A percentile compares a stretch with the other conserved stretches of the same genome.
These are phyloP conservation scores for Halocynthia aurantium DNA, from an alignment of 23 tunicate genomes.

Conservation along the genomic window DNA sequence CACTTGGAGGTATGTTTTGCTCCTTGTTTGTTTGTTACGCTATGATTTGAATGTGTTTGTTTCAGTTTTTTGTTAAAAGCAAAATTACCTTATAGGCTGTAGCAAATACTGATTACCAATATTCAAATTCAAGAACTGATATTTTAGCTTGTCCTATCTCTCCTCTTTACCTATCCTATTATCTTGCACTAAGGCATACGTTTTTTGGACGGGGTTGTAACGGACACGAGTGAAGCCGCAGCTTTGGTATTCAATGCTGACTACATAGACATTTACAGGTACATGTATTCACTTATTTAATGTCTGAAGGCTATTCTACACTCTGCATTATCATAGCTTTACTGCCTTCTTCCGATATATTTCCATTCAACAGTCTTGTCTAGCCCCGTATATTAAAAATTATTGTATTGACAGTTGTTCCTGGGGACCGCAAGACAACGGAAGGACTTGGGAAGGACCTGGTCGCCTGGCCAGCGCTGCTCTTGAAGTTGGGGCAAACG, in stretches of 20 bases:
- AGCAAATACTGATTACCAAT: too few relatives aligned
- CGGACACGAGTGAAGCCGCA: slow-evolving; percentile 28
- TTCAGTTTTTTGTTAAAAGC: too few relatives aligned
- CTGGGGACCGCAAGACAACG: slow-evolving; percentile 32
- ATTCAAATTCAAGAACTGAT: too few relatives aligned
- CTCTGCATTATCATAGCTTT: too few relatives aligned
- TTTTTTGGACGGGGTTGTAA: slow-evolving; percentile 23
- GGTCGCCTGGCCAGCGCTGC: slow-evolving; percentile 12
- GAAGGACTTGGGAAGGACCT: slow-evolving; percentile 24
- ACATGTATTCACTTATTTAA: neutral
- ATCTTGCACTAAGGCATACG: slow-evolving; percentile 3
- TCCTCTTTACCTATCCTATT: too few relatives aligned
- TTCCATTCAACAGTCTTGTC: too few relatives aligned
- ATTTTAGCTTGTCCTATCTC: too few relatives aligned
- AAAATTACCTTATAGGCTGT: too few relatives aligned
- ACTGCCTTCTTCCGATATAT: too few relatives aligned
- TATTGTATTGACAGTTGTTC: slow-evolving; percentile 8
- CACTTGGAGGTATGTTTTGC: slow-evolving; percentile 14
- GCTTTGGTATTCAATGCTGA: slow-evolving; percentile 25
- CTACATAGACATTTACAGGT: slow-evolving; percentile 30
- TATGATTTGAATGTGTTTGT: too few relatives aligned
- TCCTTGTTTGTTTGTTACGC: neutral
- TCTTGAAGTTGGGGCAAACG: slow-evolving; percentile 15
- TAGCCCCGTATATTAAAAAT: too few relatives aligned
- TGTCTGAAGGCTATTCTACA: too few relatives aligned